These are phyloP conservation scores for Adelges cooleyi DNA, from an alignment of 1,140 invertebrate genomes.

Conservation along the genomic window DNA sequence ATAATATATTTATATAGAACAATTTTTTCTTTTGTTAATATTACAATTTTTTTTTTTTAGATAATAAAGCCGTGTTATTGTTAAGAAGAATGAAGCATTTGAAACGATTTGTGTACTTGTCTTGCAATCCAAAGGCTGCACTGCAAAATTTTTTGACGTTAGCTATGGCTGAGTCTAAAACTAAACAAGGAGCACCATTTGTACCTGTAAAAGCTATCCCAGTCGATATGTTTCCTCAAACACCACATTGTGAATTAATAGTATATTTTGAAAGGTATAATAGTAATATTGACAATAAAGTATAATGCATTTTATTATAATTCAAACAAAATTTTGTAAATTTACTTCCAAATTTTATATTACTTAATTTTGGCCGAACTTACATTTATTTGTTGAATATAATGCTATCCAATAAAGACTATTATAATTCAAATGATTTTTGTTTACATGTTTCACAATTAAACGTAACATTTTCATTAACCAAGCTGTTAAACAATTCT, in stretches of 20 bases:
- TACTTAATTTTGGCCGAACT: no score
- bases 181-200: conserved; percentile 68
- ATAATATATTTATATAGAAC: not conserved
- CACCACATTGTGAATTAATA: conserved; percentile 77
- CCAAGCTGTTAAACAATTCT: no score
- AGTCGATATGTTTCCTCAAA: conserved; percentile 91
- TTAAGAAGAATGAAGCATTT: conserved; percentile 63
- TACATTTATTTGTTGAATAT: no score
- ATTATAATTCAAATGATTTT: no score
- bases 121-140: conserved; percentile 77
- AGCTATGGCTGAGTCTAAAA: conserved; percentile 64
- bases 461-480: no score
- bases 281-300: not conserved
- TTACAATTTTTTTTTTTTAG: conserved; percentile 40
- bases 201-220: conserved; percentile 65
- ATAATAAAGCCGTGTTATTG: conserved; percentile 65
- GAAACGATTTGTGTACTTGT: conserved; percentile 74
- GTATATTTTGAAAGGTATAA: conserved; percentile 58
- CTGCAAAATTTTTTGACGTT: conserved; percentile 84
- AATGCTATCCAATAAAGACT: no score
- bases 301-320: no score
- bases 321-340: no score
- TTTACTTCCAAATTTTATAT: no score
- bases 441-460: no score
- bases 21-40: conserved; percentile 22